Evolutionary conservation across 2,113 vertebrate genomes (phyloP).

Genomic region (Miniopterus natalensis): DNA sequence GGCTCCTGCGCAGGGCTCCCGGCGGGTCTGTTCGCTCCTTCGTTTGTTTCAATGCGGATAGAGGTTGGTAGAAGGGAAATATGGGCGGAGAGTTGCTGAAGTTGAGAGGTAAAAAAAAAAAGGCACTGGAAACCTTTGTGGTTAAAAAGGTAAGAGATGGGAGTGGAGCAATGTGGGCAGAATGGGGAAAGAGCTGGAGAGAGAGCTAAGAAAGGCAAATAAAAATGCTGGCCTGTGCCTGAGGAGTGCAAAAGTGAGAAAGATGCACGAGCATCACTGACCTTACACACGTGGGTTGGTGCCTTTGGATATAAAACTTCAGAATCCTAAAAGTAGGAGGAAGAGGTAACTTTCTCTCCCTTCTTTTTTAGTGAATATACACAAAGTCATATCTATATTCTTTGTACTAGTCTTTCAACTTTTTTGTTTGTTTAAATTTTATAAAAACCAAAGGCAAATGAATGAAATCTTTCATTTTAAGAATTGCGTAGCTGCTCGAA

Average conservation of each 20-base stretch:
- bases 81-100: not conserved
- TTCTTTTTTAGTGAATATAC: not conserved
- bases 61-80: not conserved
- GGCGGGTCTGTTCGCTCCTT: not conserved
- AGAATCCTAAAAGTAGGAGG: not conserved
- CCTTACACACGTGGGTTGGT: not conserved
- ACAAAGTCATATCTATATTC: not conserved
- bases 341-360: not conserved
- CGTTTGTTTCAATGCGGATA: not conserved
- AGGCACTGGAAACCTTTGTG: not conserved
- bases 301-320: not conserved
- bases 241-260: not conserved
- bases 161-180: not conserved
- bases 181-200: not conserved
- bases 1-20: conserved; percentile 53
- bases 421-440: conserved; percentile 46
- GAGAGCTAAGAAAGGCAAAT: not conserved
- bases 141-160: conserved; percentile 29
- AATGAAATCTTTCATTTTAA: conserved; percentile 17
- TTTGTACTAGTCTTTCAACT: not conserved
- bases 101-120: not conserved
- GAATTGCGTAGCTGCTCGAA: not conserved
- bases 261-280: not conserved
- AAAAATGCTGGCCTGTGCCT: not conserved
- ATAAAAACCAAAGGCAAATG: conserved; percentile 29